Base-by-base conservation (phyloP, 2,797 vertebrate genomes). In the Eidolon dupreanum region DNA sequence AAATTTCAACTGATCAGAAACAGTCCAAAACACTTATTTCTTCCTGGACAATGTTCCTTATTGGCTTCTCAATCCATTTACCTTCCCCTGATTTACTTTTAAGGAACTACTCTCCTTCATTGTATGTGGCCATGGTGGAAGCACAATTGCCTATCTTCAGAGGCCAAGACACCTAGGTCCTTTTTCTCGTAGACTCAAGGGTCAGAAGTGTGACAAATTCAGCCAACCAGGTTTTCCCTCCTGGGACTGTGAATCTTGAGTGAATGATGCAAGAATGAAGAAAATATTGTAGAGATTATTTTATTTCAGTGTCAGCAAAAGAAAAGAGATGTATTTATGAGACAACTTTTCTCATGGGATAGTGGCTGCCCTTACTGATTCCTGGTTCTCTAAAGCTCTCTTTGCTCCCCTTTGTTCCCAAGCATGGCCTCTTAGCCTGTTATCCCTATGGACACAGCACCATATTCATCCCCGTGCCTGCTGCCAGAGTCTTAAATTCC, bases 201-300 rank as follows among this genome's bases (percentile, higher is more conserved):
- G 20, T 46, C 57, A 36, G 15, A 55, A 15, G 0, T 53, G 16
- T 91, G 38, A 88, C 57, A 55, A 36, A 41, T 28, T 63, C 49
- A 70, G 33, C 77, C 88, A 95, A 43, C 8, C 12, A 93, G 53
- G 11, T 79, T 95, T 41, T 94, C 66, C 65, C 49, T 79, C 83
- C 77, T 11, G 28, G 31, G 38, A 85, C 10, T 74, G 22, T 63
- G 51, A 85, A 68, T 88, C 73, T 59, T 86, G 36, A 92, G 26
- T 51, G 16, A 90, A 16, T 84, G 46, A 53, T 57, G 51, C 38
- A 83, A 95, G 24, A 84, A 77, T 71, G n/a, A 88, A 92, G 71
- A 68, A 78, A 96, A 71, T 26, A 66, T 22, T 38, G 46, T 46
- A 81, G 41, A 81, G 38, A 59, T 86, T 1, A 95, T 94, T 96